Conservation (phyloP, 2,113 vertebrate genomes). For the Gymnarchus niloticus region DNA sequence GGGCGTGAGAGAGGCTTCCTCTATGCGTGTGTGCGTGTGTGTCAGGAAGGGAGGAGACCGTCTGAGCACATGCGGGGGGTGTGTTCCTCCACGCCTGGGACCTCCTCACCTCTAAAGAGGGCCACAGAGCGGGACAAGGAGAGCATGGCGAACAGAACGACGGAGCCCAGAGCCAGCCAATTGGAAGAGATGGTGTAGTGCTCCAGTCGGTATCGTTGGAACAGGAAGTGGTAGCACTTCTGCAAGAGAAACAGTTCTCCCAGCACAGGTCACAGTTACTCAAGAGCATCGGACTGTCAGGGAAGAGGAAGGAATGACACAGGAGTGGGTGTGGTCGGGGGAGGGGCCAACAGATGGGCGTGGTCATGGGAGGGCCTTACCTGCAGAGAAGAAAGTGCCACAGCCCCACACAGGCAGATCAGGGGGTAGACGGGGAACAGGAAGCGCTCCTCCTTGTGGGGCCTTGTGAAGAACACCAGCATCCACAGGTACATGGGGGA, state of each 20-base stretch:
- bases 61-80: neutral
- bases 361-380: conserved; percentile 51
- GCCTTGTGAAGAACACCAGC: conserved; percentile 88
- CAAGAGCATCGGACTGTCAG: neutral
- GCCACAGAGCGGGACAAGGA: conserved; percentile 90
- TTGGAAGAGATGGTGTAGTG: conserved; percentile 94
- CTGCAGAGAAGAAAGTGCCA: conserved; percentile 92
- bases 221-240: conserved; percentile 98
- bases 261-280: neutral
- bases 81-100: neutral
- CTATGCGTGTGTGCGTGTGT: neutral
- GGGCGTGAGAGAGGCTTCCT: neutral
- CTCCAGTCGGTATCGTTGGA: conserved; percentile 89
- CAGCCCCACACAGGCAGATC: conserved; percentile 86
- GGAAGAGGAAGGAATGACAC: neutral
- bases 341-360: neutral
- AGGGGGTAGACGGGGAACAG: conserved; percentile 95
- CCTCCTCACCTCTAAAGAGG: conserved; percentile 79
- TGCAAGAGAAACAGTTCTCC: conserved; percentile 46
- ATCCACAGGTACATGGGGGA: conserved; percentile 98
- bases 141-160: conserved; percentile 76
- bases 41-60: neutral
- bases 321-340: neutral
- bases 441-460: conserved; percentile 96
- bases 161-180: conserved; percentile 82